Evolutionary conservation across 2,113 vertebrate genomes (phyloP).

Genomic region (rat (Rattus norvegicus)): GRCr8 NC_086027.1:25430501-25431000

Average conservation of each 20-base stretch:
- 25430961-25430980: too few species aligned
- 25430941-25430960: not conserved
- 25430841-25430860: constrained; percentile 48
- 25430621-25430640: not conserved
- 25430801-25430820: not conserved
- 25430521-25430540: not conserved
- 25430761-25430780: not conserved
- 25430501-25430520: not conserved
- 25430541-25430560: not conserved
- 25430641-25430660: not conserved
- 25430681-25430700: not conserved
- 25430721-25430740: not conserved
- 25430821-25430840: constrained; percentile 16
- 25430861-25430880: not conserved
- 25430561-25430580: not conserved
- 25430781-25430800: too few species aligned
- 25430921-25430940: not conserved
- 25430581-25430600: not conserved
- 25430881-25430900: constrained; percentile 48
- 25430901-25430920: not conserved
- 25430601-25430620: not conserved
- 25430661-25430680: not conserved
- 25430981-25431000: not conserved
- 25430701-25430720: not conserved
- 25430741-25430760: not conserved